Evolutionary conservation across 2,888 invertebrate genomes (phyloP).

Genomic region (Anoncus sp.): DNA sequence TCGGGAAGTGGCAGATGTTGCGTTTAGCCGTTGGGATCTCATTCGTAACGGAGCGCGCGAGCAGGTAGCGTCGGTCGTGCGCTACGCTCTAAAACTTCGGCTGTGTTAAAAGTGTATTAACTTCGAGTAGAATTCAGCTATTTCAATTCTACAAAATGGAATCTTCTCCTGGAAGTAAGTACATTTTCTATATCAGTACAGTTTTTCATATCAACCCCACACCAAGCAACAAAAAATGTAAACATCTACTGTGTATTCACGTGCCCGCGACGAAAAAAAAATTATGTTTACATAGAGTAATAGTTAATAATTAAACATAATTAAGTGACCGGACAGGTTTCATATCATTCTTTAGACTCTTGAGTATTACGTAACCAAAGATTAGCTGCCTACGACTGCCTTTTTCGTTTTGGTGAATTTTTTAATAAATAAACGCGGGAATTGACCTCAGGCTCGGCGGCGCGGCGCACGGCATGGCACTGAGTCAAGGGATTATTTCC

Average conservation of each 20-base stretch:
- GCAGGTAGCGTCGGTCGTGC: neutral
- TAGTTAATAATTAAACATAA: neutral
- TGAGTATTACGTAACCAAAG: neutral
- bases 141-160: conserved; percentile 6
- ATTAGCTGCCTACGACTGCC: conserved; percentile 1
- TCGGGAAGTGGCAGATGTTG: conserved; percentile 1
- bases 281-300: neutral
- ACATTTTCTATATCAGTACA: neutral
- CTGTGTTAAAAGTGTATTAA: neutral
- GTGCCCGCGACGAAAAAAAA: conserved; percentile 6
- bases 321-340: neutral
- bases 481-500: neutral
- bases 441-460: neutral
- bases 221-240: neutral
- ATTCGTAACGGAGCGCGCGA: neutral
- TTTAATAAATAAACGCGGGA: neutral
- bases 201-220: neutral
- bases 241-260: conserved; percentile 1
- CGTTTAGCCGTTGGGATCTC: neutral
- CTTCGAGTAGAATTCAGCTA: neutral
- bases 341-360: neutral
- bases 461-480: neutral
- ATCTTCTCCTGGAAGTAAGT: neutral
- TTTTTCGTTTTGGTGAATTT: conserved; percentile 3
- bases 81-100: neutral